phyloP scores from a whole-genome alignment of 2,888 invertebrate genomes.

The Diachrysia chrysitis region DNA sequence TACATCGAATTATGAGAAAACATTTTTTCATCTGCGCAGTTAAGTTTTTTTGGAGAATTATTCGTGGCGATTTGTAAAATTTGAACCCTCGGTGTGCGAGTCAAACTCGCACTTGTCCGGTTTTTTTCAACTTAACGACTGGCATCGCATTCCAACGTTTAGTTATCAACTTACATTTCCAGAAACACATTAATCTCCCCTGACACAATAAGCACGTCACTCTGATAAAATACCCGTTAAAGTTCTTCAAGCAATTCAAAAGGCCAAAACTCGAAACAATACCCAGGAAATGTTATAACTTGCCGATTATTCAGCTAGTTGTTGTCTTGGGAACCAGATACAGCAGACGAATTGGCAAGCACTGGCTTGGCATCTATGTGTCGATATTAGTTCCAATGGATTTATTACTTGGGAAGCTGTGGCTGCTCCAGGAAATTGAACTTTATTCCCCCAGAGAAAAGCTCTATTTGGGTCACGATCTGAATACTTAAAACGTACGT shows the following conservation, averaged over 20 bases:
- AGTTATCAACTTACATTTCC: slow-evolving; percentile 28
- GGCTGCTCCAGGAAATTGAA: slow-evolving; percentile 43
- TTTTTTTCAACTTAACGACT: slow-evolving; percentile 46
- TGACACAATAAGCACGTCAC: slow-evolving; percentile 22
- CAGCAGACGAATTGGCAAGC: slow-evolving; percentile 60
- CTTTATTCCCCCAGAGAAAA: slow-evolving; percentile 43
- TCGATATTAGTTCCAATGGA: slow-evolving; percentile 62
- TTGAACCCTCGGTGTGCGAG: too few species aligned
- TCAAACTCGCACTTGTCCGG: too few species aligned
- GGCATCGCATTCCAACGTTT: slow-evolving; percentile 24
- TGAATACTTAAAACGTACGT: slow-evolving; percentile 38
- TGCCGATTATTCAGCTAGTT: slow-evolving; percentile 49
- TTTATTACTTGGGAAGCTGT: slow-evolving; percentile 54
- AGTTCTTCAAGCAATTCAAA: slow-evolving; percentile 25
- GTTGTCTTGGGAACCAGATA: slow-evolving; percentile 59
- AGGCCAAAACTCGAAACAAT: slow-evolving; percentile 34
- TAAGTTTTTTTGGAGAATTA: too few species aligned
- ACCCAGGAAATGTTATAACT: slow-evolving; percentile 44
- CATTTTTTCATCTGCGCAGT: too few species aligned
- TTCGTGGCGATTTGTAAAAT: too few species aligned
- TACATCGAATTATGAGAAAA: too few species aligned
- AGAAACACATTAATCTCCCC: slow-evolving; percentile 23
- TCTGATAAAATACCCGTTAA: slow-evolving; percentile 24
- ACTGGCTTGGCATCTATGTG: slow-evolving; percentile 57
- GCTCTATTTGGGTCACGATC: slow-evolving; percentile 48